Conservation (phyloP, 1,140 invertebrate genomes). For the Drosophila obscura region DNA sequence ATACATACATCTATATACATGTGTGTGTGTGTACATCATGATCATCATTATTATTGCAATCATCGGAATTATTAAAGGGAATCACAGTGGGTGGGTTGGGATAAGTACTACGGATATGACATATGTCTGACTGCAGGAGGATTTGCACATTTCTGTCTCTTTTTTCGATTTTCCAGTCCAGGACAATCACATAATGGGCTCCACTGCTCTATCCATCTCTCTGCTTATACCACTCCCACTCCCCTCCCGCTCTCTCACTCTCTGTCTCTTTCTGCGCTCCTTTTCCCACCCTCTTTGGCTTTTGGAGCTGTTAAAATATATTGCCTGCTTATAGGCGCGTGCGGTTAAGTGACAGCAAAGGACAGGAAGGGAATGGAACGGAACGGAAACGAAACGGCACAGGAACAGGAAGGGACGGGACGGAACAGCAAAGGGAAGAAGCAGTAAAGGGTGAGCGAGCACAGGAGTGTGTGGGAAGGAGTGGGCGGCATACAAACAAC, state of each 20-base stretch:
- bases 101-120: neutral
- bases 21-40: neutral
- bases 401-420: neutral
- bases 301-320: conserved; percentile 32
- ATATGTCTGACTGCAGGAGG: too few species aligned
- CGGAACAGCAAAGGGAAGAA: neutral
- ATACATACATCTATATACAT: neutral
- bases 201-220: conserved; percentile 26
- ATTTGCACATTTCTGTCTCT: conserved; percentile 5
- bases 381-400: neutral
- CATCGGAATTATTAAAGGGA: conserved; percentile 30
- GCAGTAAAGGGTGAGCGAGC: neutral
- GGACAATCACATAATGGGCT: conserved; percentile 51
- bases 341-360: conserved; percentile 42
- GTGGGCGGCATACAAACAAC: conserved; percentile 7
- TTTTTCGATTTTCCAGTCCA: conserved; percentile 4
- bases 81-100: conserved; percentile 21
- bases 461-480: too few species aligned
- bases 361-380: too few species aligned
- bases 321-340: conserved; percentile 52
- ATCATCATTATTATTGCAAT: conserved; percentile 39
- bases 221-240: too few species aligned
- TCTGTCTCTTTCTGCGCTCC: neutral
- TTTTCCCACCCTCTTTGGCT: neutral
- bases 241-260: too few species aligned